Conservation (phyloP, 2,888 invertebrate genomes). For the Conops quadrifasciatus region DNA sequence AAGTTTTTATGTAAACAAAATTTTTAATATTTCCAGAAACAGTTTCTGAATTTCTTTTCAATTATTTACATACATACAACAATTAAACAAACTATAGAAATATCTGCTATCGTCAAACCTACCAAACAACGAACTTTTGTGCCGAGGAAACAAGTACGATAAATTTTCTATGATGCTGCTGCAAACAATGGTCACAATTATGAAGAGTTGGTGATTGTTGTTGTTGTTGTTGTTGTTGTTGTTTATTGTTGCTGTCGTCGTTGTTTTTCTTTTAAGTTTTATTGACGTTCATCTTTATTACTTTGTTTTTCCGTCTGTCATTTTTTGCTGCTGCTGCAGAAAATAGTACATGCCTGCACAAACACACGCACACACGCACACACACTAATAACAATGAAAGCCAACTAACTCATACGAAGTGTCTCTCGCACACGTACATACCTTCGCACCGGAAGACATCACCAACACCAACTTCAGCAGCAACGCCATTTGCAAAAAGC, state of each 20-base stretch:
- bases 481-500: conserved; percentile 11
- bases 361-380: neutral
- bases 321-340: conserved; percentile 3
- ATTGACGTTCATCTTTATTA: conserved; percentile 32
- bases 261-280: conserved; percentile 32
- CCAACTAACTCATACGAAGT: neutral
- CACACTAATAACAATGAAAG: neutral
- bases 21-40: too few species aligned
- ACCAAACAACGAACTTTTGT: too few species aligned
- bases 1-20: too few species aligned
- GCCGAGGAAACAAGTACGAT: neutral
- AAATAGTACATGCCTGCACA: neutral
- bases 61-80: too few species aligned
- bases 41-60: too few species aligned
- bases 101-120: too few species aligned
- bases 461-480: neutral
- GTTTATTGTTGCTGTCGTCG: too few species aligned
- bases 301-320: conserved; percentile 29
- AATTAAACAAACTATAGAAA: too few species aligned
- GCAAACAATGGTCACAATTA: conserved; percentile 34
- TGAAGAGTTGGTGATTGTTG: too few species aligned
- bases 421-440: neutral
- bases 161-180: conserved; percentile 16
- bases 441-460: neutral
- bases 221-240: too few species aligned